These are phyloP conservation scores for chimpanzee (Pan troglodytes) DNA, from an alignment of 2,113 vertebrate species.

Conservation along the genomic window NHGRI_mPanTro3-v2.1_pri NC_072414.2:72926001-72926500, in stretches of 20 bases:
- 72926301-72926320: not conserved
- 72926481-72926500: fast-evolving
- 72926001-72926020: fast-evolving
- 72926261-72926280: not conserved
- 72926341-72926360: not conserved
- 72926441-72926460: fast-evolving
- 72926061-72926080: fast-evolving
- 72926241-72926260: not conserved
- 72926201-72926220: not conserved
- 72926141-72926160: fast-evolving
- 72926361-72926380: not conserved
- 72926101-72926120: not conserved
- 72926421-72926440: too few relatives aligned
- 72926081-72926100: fast-evolving
- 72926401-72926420: not conserved
- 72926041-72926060: fast-evolving
- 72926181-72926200: too few relatives aligned
- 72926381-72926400: too few relatives aligned
- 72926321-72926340: not conserved
- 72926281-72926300: not conserved
- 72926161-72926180: fast-evolving
- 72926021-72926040: fast-evolving
- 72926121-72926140: fast-evolving
- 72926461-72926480: not conserved
- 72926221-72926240: not conserved